Conservation (phyloP, 2,797 vertebrate species). For the Columba guinea region DNA sequence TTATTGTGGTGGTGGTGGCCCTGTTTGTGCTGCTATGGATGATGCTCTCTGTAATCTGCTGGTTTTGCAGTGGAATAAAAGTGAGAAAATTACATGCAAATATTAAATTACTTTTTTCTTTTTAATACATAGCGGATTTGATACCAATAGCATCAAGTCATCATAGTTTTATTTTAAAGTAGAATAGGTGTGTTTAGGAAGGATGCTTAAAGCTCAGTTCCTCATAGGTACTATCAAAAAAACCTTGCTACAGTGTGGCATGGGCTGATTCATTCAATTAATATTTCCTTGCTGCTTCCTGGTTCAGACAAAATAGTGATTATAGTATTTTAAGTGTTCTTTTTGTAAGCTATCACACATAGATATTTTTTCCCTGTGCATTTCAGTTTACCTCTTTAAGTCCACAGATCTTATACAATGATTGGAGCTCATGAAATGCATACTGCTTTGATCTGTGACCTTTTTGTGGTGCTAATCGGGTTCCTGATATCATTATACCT, state of each 20-base stretch:
- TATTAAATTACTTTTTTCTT: not conserved
- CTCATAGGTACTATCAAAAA: not conserved
- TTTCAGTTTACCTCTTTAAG: constrained; percentile 72
- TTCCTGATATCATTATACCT: constrained; percentile 93
- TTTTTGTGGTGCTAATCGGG: constrained; percentile 93
- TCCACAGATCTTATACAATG: constrained; percentile 71
- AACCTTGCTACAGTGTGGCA: not conserved
- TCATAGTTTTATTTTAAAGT: not conserved
- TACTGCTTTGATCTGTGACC: constrained; percentile 90
- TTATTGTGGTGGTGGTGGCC: not conserved
- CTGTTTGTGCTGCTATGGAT: not conserved
- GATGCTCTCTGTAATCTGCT: not conserved
- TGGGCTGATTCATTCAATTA: constrained; percentile 6
- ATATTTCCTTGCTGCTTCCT: constrained; percentile 49
- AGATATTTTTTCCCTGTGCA: constrained; percentile 51
- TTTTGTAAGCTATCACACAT: constrained; percentile 56
- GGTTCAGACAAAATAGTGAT: constrained; percentile 14
- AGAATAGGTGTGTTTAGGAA: not conserved
- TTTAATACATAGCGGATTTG: not conserved
- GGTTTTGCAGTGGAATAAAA: not conserved
- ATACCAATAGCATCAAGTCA: not conserved
- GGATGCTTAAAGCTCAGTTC: not conserved
- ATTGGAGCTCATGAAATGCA: constrained; percentile 80
- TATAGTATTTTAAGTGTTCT: constrained; percentile 37
- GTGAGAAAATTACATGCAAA: not conserved